Conservation (phyloP, 2,888 invertebrate genomes). For the Drosophila aldrichi region DNA sequence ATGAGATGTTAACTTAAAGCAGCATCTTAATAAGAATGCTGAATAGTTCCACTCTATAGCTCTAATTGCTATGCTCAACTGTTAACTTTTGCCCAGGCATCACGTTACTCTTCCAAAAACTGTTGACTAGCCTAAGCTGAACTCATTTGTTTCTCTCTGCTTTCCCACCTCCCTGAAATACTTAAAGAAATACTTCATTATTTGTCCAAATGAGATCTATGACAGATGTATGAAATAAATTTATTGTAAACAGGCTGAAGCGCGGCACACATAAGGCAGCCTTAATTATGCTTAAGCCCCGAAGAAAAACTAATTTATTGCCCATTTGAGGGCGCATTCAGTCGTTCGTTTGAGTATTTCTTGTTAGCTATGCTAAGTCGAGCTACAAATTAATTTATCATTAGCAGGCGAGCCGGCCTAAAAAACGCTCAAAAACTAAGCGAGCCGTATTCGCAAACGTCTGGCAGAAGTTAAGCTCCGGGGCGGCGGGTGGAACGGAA, state of each 20-base stretch:
- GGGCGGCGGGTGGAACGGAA: background rate
- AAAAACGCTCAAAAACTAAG: constrained; percentile 67
- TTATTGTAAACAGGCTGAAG: background rate
- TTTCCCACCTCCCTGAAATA: background rate
- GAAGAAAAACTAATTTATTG: constrained; percentile 26
- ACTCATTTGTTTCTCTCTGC: background rate
- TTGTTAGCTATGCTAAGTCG: constrained; percentile 28
- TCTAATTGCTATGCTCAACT: no score
- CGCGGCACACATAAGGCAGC: background rate
- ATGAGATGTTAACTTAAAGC: no score
- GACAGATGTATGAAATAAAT: background rate
- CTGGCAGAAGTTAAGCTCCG: constrained; percentile 46
- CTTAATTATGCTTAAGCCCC: background rate
- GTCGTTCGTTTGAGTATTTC: constrained; percentile 18
- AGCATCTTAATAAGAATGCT: no score
- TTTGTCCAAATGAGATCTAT: background rate
- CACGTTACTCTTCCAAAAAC: background rate
- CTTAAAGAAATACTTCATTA: background rate
- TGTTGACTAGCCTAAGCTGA: background rate
- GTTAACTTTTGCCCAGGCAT: no score
- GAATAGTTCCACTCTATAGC: no score
- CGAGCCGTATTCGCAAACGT: constrained; percentile 53
- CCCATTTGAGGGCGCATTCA: constrained; percentile 34
- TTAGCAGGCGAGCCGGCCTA: constrained; percentile 55
- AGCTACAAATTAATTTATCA: constrained; percentile 66